A percentile compares a stretch with the other conserved stretches of the same genome.
phyloP scores from a whole-genome alignment of 2,113 vertebrate genomes.

The Meriones unguiculatus region DNA sequence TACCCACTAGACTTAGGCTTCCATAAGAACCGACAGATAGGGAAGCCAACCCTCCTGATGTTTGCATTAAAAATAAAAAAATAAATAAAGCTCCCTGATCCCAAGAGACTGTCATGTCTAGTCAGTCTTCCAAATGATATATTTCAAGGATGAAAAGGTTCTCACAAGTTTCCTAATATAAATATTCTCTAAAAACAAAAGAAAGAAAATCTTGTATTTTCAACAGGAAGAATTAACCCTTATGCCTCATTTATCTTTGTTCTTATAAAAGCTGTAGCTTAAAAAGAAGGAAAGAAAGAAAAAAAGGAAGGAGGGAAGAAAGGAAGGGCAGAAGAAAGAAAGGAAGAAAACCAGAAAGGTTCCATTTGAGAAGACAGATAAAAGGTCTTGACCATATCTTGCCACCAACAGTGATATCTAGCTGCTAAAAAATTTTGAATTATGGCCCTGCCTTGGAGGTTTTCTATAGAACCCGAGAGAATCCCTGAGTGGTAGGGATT shows the following conservation, averaged over 20 bases:
- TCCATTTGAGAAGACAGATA: background rate
- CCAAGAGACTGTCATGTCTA: background rate
- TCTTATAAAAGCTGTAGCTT: background rate
- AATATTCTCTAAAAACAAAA: background rate
- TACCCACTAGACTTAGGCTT: background rate
- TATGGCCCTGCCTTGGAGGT: background rate
- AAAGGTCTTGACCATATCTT: background rate
- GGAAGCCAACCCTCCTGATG: background rate
- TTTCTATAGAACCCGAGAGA: background rate
- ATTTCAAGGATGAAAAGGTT: conserved; percentile 17
- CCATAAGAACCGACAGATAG: background rate
- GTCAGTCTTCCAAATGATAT: background rate
- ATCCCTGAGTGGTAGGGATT: background rate
- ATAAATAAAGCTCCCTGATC: background rate
- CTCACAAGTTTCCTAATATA: conserved; percentile 27
- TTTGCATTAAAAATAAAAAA: background rate
- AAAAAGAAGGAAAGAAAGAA: background rate
- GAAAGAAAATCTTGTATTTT: background rate
- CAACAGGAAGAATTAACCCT: background rate
- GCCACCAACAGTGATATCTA: background rate
- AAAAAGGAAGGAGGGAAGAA: no score
- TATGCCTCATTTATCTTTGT: background rate
- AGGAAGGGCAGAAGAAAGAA: no score
- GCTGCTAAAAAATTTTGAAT: background rate
- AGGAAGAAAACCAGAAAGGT: background rate